A percentile compares a stretch with the other conserved stretches of the same genome.
Conservation (phyloP, 2,113 vertebrate genomes). For the Oenanthe melanoleuca region DNA sequence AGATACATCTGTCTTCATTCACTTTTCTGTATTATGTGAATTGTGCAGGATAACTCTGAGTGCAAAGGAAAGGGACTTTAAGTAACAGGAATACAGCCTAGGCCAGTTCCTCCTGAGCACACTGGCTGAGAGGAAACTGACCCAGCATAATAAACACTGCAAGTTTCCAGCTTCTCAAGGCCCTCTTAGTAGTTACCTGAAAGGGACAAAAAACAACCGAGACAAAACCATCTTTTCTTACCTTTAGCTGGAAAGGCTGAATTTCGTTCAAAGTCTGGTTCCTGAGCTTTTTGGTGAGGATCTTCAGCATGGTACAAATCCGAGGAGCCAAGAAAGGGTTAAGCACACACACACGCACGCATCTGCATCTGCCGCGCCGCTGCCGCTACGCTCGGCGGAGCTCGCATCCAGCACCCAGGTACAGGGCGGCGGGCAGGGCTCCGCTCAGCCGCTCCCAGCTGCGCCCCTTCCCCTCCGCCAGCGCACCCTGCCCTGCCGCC, state of each 20-base stretch:
- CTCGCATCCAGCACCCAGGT: conserved; percentile 18
- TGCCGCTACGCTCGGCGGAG: neutral
- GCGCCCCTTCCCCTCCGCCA: neutral
- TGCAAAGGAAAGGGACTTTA: neutral
- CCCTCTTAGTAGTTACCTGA: neutral
- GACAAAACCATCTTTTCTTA: conserved; percentile 42
- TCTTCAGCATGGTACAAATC: conserved; percentile 83
- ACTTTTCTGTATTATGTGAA: neutral
- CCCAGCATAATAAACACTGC: neutral
- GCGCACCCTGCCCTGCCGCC: neutral
- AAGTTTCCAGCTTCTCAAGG: neutral
- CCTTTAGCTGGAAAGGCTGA: conserved; percentile 90
- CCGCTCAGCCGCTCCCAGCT: neutral
- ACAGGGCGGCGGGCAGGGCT: neutral
- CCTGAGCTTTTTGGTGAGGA: conserved; percentile 89
- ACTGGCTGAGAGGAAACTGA: neutral
- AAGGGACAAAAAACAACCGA: neutral
- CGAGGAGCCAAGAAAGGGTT: conserved; percentile 52
- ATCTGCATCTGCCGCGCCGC: conserved; percentile 18
- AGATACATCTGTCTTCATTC: neutral
- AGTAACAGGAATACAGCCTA: neutral
- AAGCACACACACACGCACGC: conserved; percentile 23
- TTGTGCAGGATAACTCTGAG: neutral
- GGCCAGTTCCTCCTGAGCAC: neutral
- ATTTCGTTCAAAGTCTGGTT: conserved; percentile 89